Evolutionary conservation across 2,797 vertebrate genomes (phyloP), one percentile per base, ranked within the genome.

Genomic region (Melanotaenia pygmaea): DNA sequence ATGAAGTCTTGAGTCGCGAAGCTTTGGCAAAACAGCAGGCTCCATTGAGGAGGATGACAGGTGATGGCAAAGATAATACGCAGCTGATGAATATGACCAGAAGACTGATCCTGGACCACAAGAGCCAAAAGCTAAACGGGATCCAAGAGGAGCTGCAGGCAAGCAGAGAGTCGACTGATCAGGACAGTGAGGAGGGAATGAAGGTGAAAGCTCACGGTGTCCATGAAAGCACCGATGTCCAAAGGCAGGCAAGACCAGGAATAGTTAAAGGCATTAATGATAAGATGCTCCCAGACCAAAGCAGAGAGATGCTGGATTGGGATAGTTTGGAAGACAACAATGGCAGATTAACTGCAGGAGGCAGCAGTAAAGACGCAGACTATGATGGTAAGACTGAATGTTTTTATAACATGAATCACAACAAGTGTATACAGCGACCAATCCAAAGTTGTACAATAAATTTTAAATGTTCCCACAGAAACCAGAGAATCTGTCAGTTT

Each of bases 311-410:
- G 32, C 69, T 50, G 67, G 87, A 91, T 28, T 8, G 4, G 69
- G 83, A 88, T 43, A 91, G 91, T 81, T 37, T 80, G 68, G 90
- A 94, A 64, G 69, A 73, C 18, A 79, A 71, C 30, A 70, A 69
- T 26, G 64, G 68, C 38, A 86, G 72, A 67, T 64, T 38, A 70
- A 65, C 77, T 47, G 80, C 70, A 58, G 65, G 24, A 3, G 78
- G 64, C 24, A 79, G 76, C 81, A 82, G 76, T 72, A 70, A 60
- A 72, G 72, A 86, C 18, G 35, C 1, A 26, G 82, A 81, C 63
- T 64, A 82, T 57, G 82, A 90, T 8, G 89, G 90, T 88, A 69
- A 83, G 74, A 51, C 6, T 8, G 54, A 14, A 60, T 13, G 18
- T 58, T 34, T 64, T 3, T 3, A 45, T 32, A n/a, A 47, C 16